phyloP scores from a whole-genome alignment of 2,888 invertebrate species.

The Eupithecia exiguata region DNA sequence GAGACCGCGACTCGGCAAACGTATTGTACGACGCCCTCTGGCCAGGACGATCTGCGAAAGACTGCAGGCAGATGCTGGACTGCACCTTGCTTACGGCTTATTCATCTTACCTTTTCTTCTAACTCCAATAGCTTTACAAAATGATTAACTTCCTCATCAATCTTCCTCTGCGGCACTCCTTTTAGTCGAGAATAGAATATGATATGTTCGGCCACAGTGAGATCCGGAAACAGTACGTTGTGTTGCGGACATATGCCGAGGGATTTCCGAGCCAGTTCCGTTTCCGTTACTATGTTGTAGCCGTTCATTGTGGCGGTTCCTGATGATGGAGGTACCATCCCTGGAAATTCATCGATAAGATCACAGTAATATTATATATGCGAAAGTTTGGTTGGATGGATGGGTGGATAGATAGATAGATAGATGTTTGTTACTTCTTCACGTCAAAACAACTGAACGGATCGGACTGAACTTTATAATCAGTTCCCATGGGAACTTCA shows the following conservation, averaged over 20 bases:
- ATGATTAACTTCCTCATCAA: slow-evolving; percentile 85
- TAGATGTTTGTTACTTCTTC: too few relatives aligned
- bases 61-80: background rate
- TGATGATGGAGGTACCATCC: slow-evolving; percentile 87
- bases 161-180: slow-evolving; percentile 81
- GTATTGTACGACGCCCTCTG: too few relatives aligned
- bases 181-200: slow-evolving; percentile 91
- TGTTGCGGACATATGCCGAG: slow-evolving; percentile 94
- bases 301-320: slow-evolving; percentile 90
- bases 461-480: too few relatives aligned
- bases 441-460: background rate
- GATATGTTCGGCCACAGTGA: slow-evolving; percentile 93
- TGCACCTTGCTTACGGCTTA: background rate
- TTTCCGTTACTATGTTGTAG: slow-evolving; percentile 87
- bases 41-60: too few relatives aligned
- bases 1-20: too few relatives aligned
- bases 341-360: slow-evolving; percentile 53
- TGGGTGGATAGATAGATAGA: too few relatives aligned
- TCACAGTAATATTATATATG: background rate
- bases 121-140: slow-evolving; percentile 87
- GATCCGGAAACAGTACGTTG: slow-evolving; percentile 92
- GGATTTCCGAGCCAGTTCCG: slow-evolving; percentile 87
- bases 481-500: too few relatives aligned
- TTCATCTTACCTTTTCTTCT: slow-evolving; percentile 83
- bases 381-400: too few relatives aligned